Percentiles rank a stretch among this genome's conserved stretches.
These are phyloP conservation scores for Saturnia japonica DNA, from an alignment of 2,888 invertebrate genomes.

Conservation along the genomic window DNA sequence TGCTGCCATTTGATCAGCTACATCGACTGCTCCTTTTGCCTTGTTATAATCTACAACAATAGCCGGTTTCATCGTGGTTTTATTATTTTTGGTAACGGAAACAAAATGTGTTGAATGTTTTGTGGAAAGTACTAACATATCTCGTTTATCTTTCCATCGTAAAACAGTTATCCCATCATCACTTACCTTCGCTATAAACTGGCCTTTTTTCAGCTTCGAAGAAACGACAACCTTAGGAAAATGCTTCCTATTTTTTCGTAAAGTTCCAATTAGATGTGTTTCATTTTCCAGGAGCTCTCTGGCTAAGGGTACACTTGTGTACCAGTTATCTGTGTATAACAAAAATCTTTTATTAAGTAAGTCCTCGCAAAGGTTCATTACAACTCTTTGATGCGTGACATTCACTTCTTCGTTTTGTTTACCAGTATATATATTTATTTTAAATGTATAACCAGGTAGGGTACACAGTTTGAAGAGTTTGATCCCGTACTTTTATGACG, in stretches of 20 bases:
- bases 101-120: slow-evolving; percentile 25
- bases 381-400: slow-evolving; percentile 23
- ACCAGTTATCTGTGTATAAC: slow-evolving; percentile 36
- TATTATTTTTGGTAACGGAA: slow-evolving; percentile 22
- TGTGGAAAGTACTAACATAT: slow-evolving; percentile 29
- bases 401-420: slow-evolving; percentile 18
- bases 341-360: slow-evolving; percentile 37
- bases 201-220: slow-evolving; percentile 16
- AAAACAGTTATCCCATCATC: slow-evolving; percentile 28
- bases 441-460: slow-evolving; percentile 1
- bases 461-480: neutral
- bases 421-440: neutral
- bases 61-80: slow-evolving; percentile 26
- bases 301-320: slow-evolving; percentile 37
- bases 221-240: slow-evolving; percentile 18
- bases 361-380: slow-evolving; percentile 33
- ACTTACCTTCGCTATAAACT: slow-evolving; percentile 23
- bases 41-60: slow-evolving; percentile 36
- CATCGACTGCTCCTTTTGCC: slow-evolving; percentile 33
- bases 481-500: slow-evolving; percentile 1
- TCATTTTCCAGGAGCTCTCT: slow-evolving; percentile 35
- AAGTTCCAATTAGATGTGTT: slow-evolving; percentile 40
- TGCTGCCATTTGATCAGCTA: slow-evolving; percentile 36
- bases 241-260: slow-evolving; percentile 29
- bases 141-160: slow-evolving; percentile 34